Base-by-base conservation (phyloP, 2,888 invertebrate species). In the Drosophila leonis region DNA sequence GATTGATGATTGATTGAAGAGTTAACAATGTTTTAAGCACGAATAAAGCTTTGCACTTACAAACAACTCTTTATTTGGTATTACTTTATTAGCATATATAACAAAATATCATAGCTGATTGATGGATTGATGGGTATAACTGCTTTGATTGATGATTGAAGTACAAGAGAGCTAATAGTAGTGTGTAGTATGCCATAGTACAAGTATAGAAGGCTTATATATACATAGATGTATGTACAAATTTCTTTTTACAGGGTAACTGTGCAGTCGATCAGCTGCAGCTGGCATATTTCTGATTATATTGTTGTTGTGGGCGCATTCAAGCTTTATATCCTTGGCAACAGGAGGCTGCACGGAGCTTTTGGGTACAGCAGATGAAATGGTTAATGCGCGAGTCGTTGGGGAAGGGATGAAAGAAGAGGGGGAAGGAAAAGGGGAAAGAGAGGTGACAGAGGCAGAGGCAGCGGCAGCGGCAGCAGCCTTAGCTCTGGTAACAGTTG, bases 341-440 rank as follows among this genome's bases (percentile, higher is more conserved):
- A 72, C 67, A 60, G 57, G 72, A 41, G 41, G 48, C 74, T 72
- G 65, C 54, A 54, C 65, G 77, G 4, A 15, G 10, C 37, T 54
- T 69, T 65, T 52, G 20, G 46, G 57, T 31, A 52, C 65, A 63
- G 54, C 72, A 73, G 75, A 73, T 72, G 81, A 79, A 81, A 79
- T 77, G 73, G 68, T 81, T 86, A 81, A 83, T 73, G 59, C 49
- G 61, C 59, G 24, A 51, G 33, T 12, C 13, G 13, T 1, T 24
- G 37, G 33, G 39, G 29, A 35, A 44, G 10, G 44, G 49, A 37
- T 31, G 20, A 24, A 49, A n/a, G 10, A 27, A 60, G 33, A 51
- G 29, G 6, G 10, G 5, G 7, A 44, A 7, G 12, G 3, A 31
- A 2, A 3, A n/a, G 0, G 10, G 2, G 44, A 46, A 5, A 15